Base-by-base conservation (phyloP, 2,797 vertebrate species). In the Helostoma temminkii region DNA sequence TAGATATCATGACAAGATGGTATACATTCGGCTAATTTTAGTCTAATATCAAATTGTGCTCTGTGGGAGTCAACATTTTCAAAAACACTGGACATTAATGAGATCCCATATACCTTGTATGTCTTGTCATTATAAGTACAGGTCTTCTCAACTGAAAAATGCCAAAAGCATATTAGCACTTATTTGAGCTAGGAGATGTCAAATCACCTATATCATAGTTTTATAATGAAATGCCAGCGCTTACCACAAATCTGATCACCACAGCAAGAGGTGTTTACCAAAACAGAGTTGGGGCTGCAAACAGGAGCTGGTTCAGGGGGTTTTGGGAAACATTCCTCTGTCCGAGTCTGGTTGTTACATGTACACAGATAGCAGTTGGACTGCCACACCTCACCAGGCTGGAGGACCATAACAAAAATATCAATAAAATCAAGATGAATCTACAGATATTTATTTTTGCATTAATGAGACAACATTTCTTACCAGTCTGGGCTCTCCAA, bases 311-410 rank as follows among this genome's bases (percentile, higher is more conserved):
- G 42, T 0, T 6, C 0, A 0, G 16, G 12, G 26, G 57, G 22
- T 10, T 53, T 84, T 9, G 1, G 57, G 53, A 1, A 4, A 70
- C 94, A 94, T 39, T 90, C 71, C 57, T 90, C 90, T 0, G 56
- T 85, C 45, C 1, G 2, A 18, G 92, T 93, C 64, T 78, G 83
- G 37, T 71, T 87, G 75, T 90, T 84, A 61, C 93, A 94, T 1
- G 41, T 89, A 30, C 94, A 94, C 7, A 57, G 11, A 28, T 90
- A 0, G 68, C 93, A 94, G 16, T 71, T 66, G 9, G 90, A 91
- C 78, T 62, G 21, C 94, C 93, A 94, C 9, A 61, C 62, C 25
- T 92, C 91, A 11, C 93, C 92, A 32, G 64, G 71, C 94, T 94
- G 62, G 19, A 32, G 76, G 12, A 74, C 26, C 73, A 5, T n/a